phyloP scores from a whole-genome alignment of 2,888 invertebrate species.

The Cactoblastis cactorum region DNA sequence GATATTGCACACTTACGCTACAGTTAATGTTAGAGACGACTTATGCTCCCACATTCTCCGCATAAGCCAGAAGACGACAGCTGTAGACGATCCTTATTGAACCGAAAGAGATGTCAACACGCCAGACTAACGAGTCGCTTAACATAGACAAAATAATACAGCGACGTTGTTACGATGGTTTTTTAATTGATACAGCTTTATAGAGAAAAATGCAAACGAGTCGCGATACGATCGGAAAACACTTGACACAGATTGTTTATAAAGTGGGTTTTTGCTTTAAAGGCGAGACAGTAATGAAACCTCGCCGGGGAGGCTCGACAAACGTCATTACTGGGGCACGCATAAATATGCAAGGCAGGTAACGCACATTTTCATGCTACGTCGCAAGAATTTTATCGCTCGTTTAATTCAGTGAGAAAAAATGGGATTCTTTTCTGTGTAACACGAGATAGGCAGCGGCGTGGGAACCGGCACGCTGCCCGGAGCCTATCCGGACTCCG shows the following conservation, averaged over 20 bases:
- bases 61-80: conserved; percentile 43
- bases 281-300: conserved; percentile 65
- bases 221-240: conserved; percentile 57
- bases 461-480: conserved; percentile 69
- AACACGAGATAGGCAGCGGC: conserved; percentile 66
- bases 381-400: conserved; percentile 78
- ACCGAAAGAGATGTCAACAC: conserved; percentile 36
- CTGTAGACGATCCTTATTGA: conserved; percentile 34
- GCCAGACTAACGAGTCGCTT: conserved; percentile 45
- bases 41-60: conserved; percentile 67
- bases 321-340: conserved; percentile 75
- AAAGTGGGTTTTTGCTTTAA: conserved; percentile 57
- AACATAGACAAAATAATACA: conserved; percentile 41
- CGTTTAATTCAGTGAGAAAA: conserved; percentile 77
- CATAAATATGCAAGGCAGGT: conserved; percentile 80
- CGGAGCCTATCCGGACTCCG: conserved; percentile 42
- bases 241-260: conserved; percentile 68
- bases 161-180: conserved; percentile 34
- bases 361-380: conserved; percentile 79
- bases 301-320: conserved; percentile 60
- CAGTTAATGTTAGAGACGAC: conserved; percentile 66
- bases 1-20: conserved; percentile 70
- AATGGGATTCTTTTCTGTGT: conserved; percentile 69
- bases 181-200: conserved; percentile 58
- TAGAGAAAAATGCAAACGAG: conserved; percentile 57